phyloP scores from a whole-genome alignment of 2,797 vertebrate species.

The Alosa sapidissima region DNA sequence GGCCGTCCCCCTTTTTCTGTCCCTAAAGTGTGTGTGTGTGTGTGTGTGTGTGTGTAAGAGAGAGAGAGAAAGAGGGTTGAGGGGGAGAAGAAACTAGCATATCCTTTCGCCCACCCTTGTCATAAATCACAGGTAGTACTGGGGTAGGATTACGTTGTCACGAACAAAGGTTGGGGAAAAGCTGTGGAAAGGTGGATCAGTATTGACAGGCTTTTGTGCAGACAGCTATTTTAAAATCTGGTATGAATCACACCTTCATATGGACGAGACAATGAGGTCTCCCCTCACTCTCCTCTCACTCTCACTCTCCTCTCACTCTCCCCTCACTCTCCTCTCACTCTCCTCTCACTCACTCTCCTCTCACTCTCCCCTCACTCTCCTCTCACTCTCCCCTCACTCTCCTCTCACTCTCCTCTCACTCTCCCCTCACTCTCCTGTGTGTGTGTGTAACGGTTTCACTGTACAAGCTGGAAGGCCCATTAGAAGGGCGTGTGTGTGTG shows the following conservation, averaged over 20 bases:
- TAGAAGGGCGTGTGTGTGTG: too few relatives aligned
- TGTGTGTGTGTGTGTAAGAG: not conserved
- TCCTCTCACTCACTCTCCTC: too few relatives aligned
- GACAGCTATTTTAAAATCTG: slow-evolving; percentile 56
- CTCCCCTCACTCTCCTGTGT: too few relatives aligned
- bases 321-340: too few relatives aligned
- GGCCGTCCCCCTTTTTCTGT: slow-evolving; percentile 33
- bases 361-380: too few relatives aligned
- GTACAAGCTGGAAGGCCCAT: too few relatives aligned
- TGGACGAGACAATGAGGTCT: slow-evolving; percentile 54
- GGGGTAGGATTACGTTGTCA: slow-evolving; percentile 69
- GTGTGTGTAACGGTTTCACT: too few relatives aligned
- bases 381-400: too few relatives aligned
- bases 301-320: not conserved
- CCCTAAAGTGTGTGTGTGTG: slow-evolving; percentile 18
- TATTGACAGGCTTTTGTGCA: slow-evolving; percentile 59
- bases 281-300: too few relatives aligned
- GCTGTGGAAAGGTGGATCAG: slow-evolving; percentile 60
- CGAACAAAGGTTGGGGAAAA: slow-evolving; percentile 48
- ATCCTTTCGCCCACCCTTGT: slow-evolving; percentile 64
- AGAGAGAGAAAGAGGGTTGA: slow-evolving; percentile 11
- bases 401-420: too few relatives aligned
- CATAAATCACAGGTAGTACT: slow-evolving; percentile 70
- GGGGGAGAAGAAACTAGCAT: slow-evolving; percentile 38
- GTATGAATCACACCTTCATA: slow-evolving; percentile 49